Base-by-base conservation (phyloP, 92 coral and sea anemone genomes). In the Blastomussa wellsi region DNA sequence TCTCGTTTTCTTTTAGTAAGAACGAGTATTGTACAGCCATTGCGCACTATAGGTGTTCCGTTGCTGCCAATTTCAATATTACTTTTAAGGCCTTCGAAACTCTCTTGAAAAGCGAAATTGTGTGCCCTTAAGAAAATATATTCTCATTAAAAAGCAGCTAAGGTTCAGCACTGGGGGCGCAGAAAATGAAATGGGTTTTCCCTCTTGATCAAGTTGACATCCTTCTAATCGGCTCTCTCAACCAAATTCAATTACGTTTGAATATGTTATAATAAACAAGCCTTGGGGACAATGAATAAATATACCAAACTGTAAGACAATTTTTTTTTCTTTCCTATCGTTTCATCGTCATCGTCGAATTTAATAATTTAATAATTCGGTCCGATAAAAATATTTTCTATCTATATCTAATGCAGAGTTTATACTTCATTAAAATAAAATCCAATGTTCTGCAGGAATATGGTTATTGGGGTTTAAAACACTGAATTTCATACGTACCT, bases 81-180 rank as follows among this genome's bases (percentile, higher is more conserved):
- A 62, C 8, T 1, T 62, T 62, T 62, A 12, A 11, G 68, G 28
- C 68, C 35, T 62, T 79, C 72, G 72, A 60, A 59, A 79, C 82
- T 37, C 72, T 48, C 53, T 60, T 5, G 72, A 39, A 62, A 60
- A 79, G 42, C 24, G 35, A 28, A 62, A 60, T 14, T 11, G 38
- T 51, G 28, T 35, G n/a, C 13, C 16, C 24, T 26, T 51, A 17
- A 62, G 33, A 62, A 62, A 11, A 29, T 2, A 62, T 26, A 62
- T 28, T n/a, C 16, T 62, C 33, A 4, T 1, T 62, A 62, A 62
- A 51, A 62, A 26, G 17, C 31, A 62, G 15, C 16, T 62, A 11
- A 3, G 5, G 8, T 62, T 1, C 49, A 44, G 49, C 49, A 44
- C 35, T 1, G 7, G 16, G 4, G 33, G 12, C 26, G 15, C 10